Percentiles rank a stretch among this genome's conserved stretches.
These are phyloP conservation scores for Mythimna ferrago DNA, from an alignment of 2,888 invertebrate genomes.

Conservation along the genomic window DNA sequence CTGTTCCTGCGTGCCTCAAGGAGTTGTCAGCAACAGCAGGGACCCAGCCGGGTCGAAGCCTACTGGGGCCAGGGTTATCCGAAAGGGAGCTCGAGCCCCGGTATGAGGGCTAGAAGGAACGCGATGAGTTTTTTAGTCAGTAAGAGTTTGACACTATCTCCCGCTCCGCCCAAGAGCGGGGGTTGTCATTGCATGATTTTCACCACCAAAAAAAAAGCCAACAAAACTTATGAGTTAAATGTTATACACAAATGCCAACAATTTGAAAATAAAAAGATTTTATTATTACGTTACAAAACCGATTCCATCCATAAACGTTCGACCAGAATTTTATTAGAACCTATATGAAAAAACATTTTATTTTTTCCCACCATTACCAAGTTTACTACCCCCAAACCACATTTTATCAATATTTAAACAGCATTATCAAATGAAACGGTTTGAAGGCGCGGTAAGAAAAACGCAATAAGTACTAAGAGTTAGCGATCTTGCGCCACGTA, in stretches of 20 bases:
- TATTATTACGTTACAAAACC: constrained; percentile 10
- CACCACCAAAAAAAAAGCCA: too few relatives aligned
- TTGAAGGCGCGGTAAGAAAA: constrained; percentile 39
- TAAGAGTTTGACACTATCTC: too few relatives aligned
- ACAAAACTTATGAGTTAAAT: not conserved
- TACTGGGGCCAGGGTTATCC: too few relatives aligned
- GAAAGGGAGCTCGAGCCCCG: too few relatives aligned
- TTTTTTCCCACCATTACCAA: constrained; percentile 36
- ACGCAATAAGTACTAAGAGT: constrained; percentile 57
- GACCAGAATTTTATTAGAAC: constrained; percentile 15
- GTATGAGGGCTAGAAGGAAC: too few relatives aligned
- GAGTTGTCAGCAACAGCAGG: too few relatives aligned
- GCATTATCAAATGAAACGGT: constrained; percentile 53
- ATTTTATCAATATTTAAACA: constrained; percentile 61
- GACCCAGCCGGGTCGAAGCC: too few relatives aligned
- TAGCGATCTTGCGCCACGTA: constrained; percentile 58
- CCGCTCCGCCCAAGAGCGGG: too few relatives aligned
- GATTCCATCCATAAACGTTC: constrained; percentile 4
- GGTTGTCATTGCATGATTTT: too few relatives aligned
- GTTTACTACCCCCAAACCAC: constrained; percentile 36
- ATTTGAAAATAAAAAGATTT: not conserved
- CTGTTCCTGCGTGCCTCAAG: too few relatives aligned
- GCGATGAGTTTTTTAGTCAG: too few relatives aligned
- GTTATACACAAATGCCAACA: not conserved
- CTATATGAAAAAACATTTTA: constrained; percentile 13